Evolutionary conservation across 2,113 vertebrate genomes (phyloP).

Genomic region (Tyrannus savana): DNA sequence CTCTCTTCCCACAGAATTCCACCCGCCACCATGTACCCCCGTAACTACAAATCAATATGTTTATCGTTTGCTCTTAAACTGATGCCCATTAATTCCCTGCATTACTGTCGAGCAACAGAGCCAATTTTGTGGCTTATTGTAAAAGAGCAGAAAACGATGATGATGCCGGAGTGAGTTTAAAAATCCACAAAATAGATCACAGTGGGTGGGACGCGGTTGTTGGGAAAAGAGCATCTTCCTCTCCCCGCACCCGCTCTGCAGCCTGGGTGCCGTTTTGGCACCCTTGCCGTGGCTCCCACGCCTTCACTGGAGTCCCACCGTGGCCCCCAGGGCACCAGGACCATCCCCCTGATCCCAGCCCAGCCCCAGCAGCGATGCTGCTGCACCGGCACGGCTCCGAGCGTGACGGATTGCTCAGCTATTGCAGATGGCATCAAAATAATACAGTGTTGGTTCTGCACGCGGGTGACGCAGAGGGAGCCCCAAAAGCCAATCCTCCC

Average conservation of each 20-base stretch:
- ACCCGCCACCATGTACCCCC: background rate
- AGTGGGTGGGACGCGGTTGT: background rate
- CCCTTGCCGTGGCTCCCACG: accelerated
- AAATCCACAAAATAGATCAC: slow-evolving; percentile 36
- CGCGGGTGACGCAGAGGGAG: background rate
- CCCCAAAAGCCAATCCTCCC: background rate
- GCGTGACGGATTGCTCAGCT: accelerated
- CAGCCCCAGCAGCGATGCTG: accelerated
- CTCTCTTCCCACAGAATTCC: background rate
- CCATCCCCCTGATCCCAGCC: accelerated
- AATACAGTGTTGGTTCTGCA: accelerated
- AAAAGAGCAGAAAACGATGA: slow-evolving; percentile 5
- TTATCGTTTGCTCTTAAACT: slow-evolving; percentile 51
- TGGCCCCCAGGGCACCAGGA: accelerated
- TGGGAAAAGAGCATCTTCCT: slow-evolving; percentile 40
- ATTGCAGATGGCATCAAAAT: background rate
- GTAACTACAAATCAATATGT: slow-evolving; percentile 29
- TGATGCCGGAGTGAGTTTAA: background rate
- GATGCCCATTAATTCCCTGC: slow-evolving; percentile 53
- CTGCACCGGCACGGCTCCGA: background rate
- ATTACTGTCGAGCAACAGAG: slow-evolving; percentile 4
- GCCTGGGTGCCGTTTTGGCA: background rate
- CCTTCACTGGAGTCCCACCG: background rate
- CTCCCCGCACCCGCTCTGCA: background rate
- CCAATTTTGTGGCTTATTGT: slow-evolving; percentile 14